Evolutionary conservation across 2,797 vertebrate genomes (phyloP).

Genomic region (Meriones psammophilus): DNA sequence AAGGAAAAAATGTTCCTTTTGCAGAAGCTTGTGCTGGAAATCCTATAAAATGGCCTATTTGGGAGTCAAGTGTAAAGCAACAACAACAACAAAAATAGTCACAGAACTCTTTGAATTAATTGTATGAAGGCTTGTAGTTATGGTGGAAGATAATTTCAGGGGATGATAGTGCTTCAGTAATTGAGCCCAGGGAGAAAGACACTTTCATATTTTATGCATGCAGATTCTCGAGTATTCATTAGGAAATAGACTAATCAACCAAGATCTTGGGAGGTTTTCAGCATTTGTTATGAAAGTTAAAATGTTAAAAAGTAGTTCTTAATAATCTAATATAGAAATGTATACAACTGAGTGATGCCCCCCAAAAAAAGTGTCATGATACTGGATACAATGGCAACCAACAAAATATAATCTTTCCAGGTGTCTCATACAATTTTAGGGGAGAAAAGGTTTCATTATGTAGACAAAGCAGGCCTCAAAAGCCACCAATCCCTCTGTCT

Average conservation of each 20-base stretch:
- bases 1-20: slow-evolving; percentile 26
- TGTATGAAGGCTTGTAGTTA: background rate
- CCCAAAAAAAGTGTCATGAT: background rate
- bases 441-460: background rate
- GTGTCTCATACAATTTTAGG: too few species aligned
- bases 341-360: background rate
- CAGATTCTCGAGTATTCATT: slow-evolving; percentile 39
- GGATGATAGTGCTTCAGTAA: background rate
- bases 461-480: background rate
- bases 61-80: slow-evolving; percentile 11
- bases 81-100: background rate
- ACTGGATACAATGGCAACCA: background rate
- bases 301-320: slow-evolving; percentile 1
- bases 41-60: slow-evolving; percentile 3
- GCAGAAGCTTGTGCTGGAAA: background rate
- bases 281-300: slow-evolving; percentile 46
- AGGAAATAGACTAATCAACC: background rate
- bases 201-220: slow-evolving; percentile 12
- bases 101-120: background rate
- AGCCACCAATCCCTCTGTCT: too few species aligned
- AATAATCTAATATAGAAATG: slow-evolving; percentile 43
- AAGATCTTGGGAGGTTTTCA: slow-evolving; percentile 36
- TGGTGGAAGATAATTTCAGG: background rate
- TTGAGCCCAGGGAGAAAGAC: slow-evolving; percentile 3
- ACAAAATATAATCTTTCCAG: background rate